Evolutionary conservation across 2,888 invertebrate genomes (phyloP), one percentile per base, ranked within the genome.

Genomic region (Crossocerus cetratus): DNA sequence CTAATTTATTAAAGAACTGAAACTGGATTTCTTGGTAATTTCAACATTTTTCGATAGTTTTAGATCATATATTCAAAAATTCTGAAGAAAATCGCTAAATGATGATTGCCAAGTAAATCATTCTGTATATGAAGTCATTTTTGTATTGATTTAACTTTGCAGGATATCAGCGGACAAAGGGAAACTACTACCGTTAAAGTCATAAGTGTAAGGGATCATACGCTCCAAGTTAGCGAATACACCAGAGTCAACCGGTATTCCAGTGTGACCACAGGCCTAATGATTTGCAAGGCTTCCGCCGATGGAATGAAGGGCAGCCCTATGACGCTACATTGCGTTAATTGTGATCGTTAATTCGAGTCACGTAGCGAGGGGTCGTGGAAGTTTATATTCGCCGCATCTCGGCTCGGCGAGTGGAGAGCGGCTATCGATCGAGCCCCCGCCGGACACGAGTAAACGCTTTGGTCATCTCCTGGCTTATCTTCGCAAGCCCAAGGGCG

Each of bases 281-380:
- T 76, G 78, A 81, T 76, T 76, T 74, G 67, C 69, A 66, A 60
- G 60, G 55, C 57, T n/a, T 43, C 64, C 54, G 22, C 42, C 44
- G 65, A 62, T 66, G 53, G 65, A 54, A 61, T 42, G 45, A 65
- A 55, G 62, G 58, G 58, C 65, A 66, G 23, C 55, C 32, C 20
- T 23, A 23, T 44, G 32, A 32, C 16, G 2, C 57, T 65, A 68
- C 63, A 81, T 74, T 68, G 78, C 80, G 81, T 84, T 85, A 85
- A 85, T 85, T 85, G 84, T 85, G 81, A 83, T 85, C 82, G 84
- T 85, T 84, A 84, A 85, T 83, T 83, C 85, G 76, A 85, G 84
- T 85, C 85, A 85, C 85, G 85, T 85, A 77, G 78, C 73, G 75
- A 82, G 78, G 82, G 16, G 78, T 79, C 76, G 75, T 74, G 64